Percentiles rank a stretch among this genome's conserved stretches.
phyloP scores from a whole-genome alignment of 2,888 invertebrate genomes.

The Gari tellinella region DNA sequence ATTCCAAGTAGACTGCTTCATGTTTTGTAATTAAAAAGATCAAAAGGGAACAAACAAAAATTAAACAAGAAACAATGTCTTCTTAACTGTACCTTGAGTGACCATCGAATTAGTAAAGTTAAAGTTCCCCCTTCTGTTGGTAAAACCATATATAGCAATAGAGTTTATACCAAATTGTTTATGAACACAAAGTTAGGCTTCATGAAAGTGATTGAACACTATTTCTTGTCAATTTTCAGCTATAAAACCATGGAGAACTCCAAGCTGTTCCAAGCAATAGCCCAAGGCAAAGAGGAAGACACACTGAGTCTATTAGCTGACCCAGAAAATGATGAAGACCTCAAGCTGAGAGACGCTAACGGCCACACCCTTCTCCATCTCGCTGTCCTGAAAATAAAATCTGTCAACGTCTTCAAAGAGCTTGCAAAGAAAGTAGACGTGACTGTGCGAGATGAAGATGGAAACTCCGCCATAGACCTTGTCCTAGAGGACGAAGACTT shows the following conservation, averaged over 20 bases:
- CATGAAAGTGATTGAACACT: too few relatives aligned
- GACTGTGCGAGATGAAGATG: slow-evolving; percentile 55
- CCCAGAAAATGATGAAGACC: slow-evolving; percentile 47
- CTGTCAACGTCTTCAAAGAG: slow-evolving; percentile 62
- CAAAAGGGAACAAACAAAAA: too few relatives aligned
- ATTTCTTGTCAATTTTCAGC: neutral
- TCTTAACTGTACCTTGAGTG: too few relatives aligned
- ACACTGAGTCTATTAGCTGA: slow-evolving; percentile 52
- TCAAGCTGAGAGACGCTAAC: slow-evolving; percentile 48
- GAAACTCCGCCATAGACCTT: slow-evolving; percentile 67
- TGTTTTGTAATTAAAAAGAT: too few relatives aligned
- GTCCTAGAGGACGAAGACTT: slow-evolving; percentile 53
- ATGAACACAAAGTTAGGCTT: too few relatives aligned
- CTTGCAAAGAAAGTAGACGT: slow-evolving; percentile 65
- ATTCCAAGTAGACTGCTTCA: too few relatives aligned
- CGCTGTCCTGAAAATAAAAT: slow-evolving; percentile 63
- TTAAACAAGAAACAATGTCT: too few relatives aligned
- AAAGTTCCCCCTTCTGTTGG: too few relatives aligned
- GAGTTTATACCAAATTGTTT: too few relatives aligned
- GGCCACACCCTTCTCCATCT: slow-evolving; percentile 69
- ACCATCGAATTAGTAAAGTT: too few relatives aligned
- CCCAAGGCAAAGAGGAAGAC: slow-evolving; percentile 55
- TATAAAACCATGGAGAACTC: slow-evolving; percentile 45
- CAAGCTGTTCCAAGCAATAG: slow-evolving; percentile 62
- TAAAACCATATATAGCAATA: too few relatives aligned